These are phyloP conservation scores for Lasiurus borealis DNA, from an alignment of 2,113 vertebrate genomes.

Conservation along the genomic window DNA sequence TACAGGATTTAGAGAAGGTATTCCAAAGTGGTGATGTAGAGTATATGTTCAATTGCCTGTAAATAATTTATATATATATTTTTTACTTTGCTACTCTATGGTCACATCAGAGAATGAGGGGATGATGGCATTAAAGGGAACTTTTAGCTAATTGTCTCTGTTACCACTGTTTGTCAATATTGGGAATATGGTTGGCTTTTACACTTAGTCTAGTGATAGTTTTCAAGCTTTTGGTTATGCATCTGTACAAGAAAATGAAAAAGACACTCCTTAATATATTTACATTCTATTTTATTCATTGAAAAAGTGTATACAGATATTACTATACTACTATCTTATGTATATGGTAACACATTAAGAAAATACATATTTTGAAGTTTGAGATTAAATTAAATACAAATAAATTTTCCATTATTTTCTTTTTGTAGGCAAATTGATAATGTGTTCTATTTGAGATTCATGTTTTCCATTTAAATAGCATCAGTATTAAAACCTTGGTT, in stretches of 20 bases:
- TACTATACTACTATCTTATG: background rate
- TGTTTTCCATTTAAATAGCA: background rate
- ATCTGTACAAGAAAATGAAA: background rate
- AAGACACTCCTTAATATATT: background rate
- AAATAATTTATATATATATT: background rate
- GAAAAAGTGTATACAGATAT: background rate
- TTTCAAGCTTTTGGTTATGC: background rate
- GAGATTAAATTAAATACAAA: background rate
- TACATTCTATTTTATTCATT: conserved; percentile 14
- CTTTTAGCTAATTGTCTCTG: background rate
- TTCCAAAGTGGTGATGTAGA: background rate
- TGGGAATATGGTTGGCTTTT: background rate
- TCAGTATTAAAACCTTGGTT: background rate
- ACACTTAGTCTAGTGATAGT: background rate
- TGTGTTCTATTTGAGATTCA: background rate
- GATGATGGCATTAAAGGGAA: background rate
- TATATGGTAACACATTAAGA: background rate
- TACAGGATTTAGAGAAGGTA: background rate
- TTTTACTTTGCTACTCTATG: background rate
- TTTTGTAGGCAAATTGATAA: background rate
- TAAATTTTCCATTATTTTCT: background rate
- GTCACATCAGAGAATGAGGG: background rate
- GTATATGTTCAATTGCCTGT: background rate
- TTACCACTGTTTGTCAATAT: background rate
- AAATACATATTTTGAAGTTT: background rate